Conservation (phyloP, 1,140 invertebrate genomes). For the Andricus grossulariae region DNA sequence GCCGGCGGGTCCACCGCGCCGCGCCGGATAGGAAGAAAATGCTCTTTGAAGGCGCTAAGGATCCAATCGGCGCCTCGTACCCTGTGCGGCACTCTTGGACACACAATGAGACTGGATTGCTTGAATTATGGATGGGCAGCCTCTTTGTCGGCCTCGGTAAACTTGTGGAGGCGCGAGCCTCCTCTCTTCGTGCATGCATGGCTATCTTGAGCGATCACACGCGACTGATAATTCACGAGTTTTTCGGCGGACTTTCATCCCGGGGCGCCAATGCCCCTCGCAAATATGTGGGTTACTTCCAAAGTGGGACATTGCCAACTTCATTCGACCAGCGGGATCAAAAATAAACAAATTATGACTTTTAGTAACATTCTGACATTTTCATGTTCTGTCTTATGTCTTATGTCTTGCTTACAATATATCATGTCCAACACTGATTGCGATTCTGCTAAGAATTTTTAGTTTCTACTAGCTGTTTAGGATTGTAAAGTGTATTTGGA, state of each 20-base stretch:
- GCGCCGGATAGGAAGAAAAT: background rate
- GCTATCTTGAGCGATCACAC: constrained; percentile 47
- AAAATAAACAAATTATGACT: too few species aligned
- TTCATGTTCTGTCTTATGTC: too few species aligned
- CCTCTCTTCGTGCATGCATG: constrained; percentile 41
- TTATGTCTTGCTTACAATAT: too few species aligned
- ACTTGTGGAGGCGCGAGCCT: background rate
- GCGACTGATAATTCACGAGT: constrained; percentile 48
- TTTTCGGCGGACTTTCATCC: constrained; percentile 38
- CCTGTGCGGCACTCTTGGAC: constrained; percentile 42
- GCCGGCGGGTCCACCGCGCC: constrained; percentile 21
- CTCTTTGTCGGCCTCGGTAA: constrained; percentile 44
- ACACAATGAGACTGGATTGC: constrained; percentile 47
- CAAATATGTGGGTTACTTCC: background rate
- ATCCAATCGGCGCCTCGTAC: constrained; percentile 41
- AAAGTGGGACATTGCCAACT: background rate
- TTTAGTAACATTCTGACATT: too few species aligned
- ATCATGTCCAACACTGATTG: too few species aligned
- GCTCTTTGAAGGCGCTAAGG: constrained; percentile 26
- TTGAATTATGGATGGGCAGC: constrained; percentile 55
- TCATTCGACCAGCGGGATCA: background rate
- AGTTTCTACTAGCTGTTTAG: too few species aligned
- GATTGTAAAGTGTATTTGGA: too few species aligned
- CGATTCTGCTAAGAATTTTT: too few species aligned
- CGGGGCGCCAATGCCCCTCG: constrained; percentile 32